Conservation (phyloP, 2,113 vertebrate species). For the Hemibagrus wyckioides region DNA sequence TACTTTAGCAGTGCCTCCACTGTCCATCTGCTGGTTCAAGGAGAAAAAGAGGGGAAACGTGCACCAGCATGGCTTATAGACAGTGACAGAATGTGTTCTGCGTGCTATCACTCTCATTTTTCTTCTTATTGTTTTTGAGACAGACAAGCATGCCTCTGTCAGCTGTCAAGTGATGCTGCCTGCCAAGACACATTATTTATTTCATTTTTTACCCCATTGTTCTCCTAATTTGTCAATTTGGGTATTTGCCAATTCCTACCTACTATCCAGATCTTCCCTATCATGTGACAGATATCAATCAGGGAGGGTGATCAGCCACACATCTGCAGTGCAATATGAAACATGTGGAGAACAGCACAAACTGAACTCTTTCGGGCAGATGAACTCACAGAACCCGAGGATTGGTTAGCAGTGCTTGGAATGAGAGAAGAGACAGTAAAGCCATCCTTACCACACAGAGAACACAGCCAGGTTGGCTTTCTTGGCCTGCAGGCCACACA, state of each 20-base stretch:
- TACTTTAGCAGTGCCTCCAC: slow-evolving; percentile 47
- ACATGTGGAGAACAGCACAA: neutral
- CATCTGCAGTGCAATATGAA: neutral
- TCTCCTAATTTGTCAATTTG: neutral
- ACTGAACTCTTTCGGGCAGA: neutral
- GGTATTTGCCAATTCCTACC: neutral
- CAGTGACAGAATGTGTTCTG: slow-evolving; percentile 39
- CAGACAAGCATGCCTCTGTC: slow-evolving; percentile 39
- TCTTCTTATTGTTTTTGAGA: slow-evolving; percentile 47
- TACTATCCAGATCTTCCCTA: neutral
- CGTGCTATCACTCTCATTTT: slow-evolving; percentile 23
- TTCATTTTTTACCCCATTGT: neutral
- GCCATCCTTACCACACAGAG: neutral
- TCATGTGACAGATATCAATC: neutral
- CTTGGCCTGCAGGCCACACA: neutral
- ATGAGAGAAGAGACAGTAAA: neutral
- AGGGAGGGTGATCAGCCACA: neutral
- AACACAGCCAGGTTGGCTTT: neutral
- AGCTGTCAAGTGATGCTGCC: slow-evolving; percentile 20
- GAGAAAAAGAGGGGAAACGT: slow-evolving; percentile 39
- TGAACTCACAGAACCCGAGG: neutral
- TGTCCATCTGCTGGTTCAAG: slow-evolving; percentile 68
- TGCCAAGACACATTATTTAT: slow-evolving; percentile 4
- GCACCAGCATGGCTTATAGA: neutral
- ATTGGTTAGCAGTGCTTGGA: neutral